Evolutionary conservation across 2,113 vertebrate genomes (phyloP), one percentile per base, ranked within the genome.

Genomic region (cat (Felis catus)): DNA sequence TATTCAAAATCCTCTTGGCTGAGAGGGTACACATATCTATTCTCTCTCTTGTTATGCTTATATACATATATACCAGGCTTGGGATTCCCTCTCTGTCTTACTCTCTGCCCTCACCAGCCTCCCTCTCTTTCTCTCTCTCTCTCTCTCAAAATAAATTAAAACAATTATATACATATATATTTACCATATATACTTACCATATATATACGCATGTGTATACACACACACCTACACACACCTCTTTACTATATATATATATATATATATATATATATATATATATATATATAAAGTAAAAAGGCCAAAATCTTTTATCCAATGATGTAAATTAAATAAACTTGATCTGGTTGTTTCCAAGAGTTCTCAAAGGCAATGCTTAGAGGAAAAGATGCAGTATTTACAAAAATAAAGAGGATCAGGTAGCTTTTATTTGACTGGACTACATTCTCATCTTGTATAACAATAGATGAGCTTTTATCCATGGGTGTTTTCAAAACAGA

Each of bases 1-100:
- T 94, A 12, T 48, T 92, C 66, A 94, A 88, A 97, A 89, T 85
- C 2, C 10, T 96, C 33, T 80, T 84, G 48, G 55, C 21, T 76
- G 12, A 93, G 3, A 84, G 5, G 1, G 11, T 4, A 65, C 36
- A 15, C 9, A 31, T 45, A 41, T 74, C 27, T 41, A 74, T 13
- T 23, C 71, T 14, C 14, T 31, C 14, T 29, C 1, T 45, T 7
- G 3, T 15, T 76, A 29, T 29, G 25, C 25, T 74, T 74, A 45
- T 29, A 76, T 45, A 45, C 13, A 45, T 29, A 29, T 76, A 27
- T 76, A 45, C 55, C 19, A 18, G 55, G 55, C 58, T 61, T 61
- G 58, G 58, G 58, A 18, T 61, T 61, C 58, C 7, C 58, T 61
- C 2, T 61, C 58, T 23, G 7, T 19, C 55, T 58, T 15, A 18